Base-by-base conservation (phyloP, 2,797 vertebrate genomes). In the Manis javanica region DNA sequence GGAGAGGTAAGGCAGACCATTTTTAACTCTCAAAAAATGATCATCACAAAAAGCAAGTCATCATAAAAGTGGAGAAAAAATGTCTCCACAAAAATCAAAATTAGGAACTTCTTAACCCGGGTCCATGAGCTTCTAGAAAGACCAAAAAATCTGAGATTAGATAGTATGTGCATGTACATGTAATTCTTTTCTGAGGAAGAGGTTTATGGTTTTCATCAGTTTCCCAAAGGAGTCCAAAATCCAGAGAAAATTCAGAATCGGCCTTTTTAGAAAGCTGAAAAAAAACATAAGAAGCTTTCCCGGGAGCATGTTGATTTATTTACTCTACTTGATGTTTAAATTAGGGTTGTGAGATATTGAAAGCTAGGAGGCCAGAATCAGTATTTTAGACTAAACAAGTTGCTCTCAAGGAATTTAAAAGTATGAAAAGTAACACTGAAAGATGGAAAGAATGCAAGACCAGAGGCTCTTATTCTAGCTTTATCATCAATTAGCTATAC, bases 241-340 rank as follows among this genome's bases (percentile, higher is more conserved):
- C 31, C 49, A 90, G 49, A 79, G 39, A 72, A 42, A 5, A 93
- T 78, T 79, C n/a, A 87, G 71, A 96, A 77, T 12, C 26, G 74
- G 49, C 66, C 75, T 37, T 95, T 46, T 96, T 19, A 81, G 75
- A 82, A 81, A 77, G 74, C 51, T 55, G 14, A 95, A 79, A 49
- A 84, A 87, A 97, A 94, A 96, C 24, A 6, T 29, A 75, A 87
- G n/a, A 57, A 46, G 24, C 4, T 95, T 92, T 90, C 24, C n/a
- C 83, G 46, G 72, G n/a, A 92, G 31, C 71, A 83, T 51, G 46
- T 24, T 79, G 42, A 93, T 59, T 94, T 90, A 90, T 61, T 69
- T 81, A 75, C 37, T 94, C 78, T 49, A 64, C 37, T 85, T 74
- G 77, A 94, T 68, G 63, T 64, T 88, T 95, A 84, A 74, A 84